Percentiles rank a stretch among this genome's conserved stretches.
These are phyloP conservation scores for Theocolax elegans DNA, from an alignment of 1,140 invertebrate species.

Conservation along the genomic window DNA sequence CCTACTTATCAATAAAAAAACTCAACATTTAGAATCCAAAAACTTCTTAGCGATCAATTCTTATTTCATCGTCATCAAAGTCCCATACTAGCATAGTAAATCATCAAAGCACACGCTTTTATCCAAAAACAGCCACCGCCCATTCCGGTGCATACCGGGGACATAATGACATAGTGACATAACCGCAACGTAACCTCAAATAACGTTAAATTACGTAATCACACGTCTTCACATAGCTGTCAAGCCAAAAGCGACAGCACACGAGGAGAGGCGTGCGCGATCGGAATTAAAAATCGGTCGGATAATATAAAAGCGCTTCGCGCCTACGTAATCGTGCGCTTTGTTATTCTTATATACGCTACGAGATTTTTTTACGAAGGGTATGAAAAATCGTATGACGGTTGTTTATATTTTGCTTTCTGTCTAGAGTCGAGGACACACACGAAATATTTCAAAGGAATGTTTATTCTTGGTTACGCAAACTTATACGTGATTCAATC, in stretches of 20 bases:
- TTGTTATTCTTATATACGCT: background rate
- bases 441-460: no score
- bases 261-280: background rate
- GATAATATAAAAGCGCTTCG: background rate
- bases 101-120: no score
- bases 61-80: no score
- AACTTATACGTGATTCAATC: background rate
- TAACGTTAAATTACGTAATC: background rate
- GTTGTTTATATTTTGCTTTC: no score
- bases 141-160: background rate
- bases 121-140: background rate
- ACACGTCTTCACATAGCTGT: background rate
- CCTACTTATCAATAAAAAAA: no score
- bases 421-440: no score
- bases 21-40: no score
- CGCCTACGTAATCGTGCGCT: background rate
- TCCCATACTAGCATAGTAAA: no score
- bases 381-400: no score
- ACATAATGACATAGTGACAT: background rate
- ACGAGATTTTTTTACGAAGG: background rate
- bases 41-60: no score
- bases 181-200: background rate
- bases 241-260: background rate
- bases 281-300: constrained; percentile 7
- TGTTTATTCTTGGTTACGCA: background rate